These are phyloP conservation scores for Drosophila yakuba DNA, from an alignment of 1,140 invertebrate species.

Conservation along the genomic window DNA sequence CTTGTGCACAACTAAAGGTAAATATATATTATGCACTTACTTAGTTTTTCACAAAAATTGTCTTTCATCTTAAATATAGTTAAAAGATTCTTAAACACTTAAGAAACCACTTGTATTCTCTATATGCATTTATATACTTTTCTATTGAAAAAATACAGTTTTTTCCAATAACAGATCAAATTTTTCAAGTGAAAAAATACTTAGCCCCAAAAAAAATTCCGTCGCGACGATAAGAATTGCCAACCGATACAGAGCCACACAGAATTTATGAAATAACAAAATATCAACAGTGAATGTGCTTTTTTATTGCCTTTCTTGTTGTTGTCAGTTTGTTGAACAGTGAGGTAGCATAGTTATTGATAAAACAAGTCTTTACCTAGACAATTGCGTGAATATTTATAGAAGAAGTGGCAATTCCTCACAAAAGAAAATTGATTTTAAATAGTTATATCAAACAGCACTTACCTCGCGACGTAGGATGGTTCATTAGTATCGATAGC, in stretches of 20 bases:
- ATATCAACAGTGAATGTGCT: conserved; percentile 60
- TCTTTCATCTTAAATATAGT: conserved; percentile 40
- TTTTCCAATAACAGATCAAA: background rate
- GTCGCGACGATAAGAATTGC: conserved; percentile 47
- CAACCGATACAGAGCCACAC: conserved; percentile 47
- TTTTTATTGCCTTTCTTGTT: conserved; percentile 40
- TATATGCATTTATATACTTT: background rate
- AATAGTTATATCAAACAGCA: conserved; percentile 59
- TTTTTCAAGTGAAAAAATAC: background rate
- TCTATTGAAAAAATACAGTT: background rate
- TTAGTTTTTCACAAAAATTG: conserved; percentile 53
- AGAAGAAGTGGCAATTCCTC: conserved; percentile 57
- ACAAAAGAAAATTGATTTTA: conserved; percentile 64
- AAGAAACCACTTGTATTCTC: background rate
- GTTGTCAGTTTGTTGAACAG: conserved; percentile 15
- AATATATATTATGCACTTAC: conserved; percentile 39
- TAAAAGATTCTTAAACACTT: background rate
- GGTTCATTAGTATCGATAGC: conserved; percentile 96
- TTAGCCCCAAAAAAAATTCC: background rate
- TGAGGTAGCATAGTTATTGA: conserved; percentile 79
- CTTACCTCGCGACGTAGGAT: conserved; percentile 93
- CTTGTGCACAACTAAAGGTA: too few species aligned
- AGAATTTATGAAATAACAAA: conserved; percentile 51
- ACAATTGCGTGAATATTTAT: conserved; percentile 50
- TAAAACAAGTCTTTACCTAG: conserved; percentile 75